Evolutionary conservation across 2,797 vertebrate genomes (phyloP).

Genomic region (Poecile montanus): DNA sequence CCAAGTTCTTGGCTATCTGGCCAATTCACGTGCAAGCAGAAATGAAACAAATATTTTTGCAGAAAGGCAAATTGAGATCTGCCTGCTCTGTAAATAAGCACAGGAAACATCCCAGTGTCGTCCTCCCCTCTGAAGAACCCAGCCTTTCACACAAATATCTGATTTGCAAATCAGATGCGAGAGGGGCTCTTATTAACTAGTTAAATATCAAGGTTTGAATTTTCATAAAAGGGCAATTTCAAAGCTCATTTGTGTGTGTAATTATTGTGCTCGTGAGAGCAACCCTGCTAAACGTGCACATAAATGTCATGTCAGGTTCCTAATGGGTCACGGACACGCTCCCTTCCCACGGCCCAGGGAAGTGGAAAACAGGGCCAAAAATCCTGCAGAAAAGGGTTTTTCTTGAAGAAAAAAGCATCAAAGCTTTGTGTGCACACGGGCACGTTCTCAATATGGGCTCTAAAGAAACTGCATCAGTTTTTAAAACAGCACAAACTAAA

Average conservation of each 20-base stretch:
- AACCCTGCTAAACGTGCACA: neutral
- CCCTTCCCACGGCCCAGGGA: neutral
- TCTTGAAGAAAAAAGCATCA: neutral
- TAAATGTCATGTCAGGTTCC: constrained; percentile 43
- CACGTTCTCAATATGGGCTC: neutral
- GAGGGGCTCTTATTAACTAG: constrained; percentile 31
- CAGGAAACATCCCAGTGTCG: neutral
- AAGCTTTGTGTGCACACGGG: neutral
- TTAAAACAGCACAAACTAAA: neutral
- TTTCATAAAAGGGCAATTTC: constrained; percentile 69
- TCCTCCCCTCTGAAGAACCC: neutral
- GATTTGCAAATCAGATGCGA: constrained; percentile 41
- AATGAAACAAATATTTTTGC: neutral
- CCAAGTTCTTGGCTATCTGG: neutral
- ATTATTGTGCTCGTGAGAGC: constrained; percentile 52
- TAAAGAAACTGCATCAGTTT: neutral
- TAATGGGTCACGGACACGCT: constrained; percentile 32
- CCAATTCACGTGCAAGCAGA: fast-evolving
- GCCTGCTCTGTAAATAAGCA: neutral
- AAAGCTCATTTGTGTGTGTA: constrained; percentile 61
- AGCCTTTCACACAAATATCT: neutral
- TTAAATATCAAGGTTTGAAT: constrained; percentile 65
- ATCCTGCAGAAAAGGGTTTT: neutral
- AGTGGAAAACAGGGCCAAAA: neutral
- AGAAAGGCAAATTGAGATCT: neutral